These are phyloP conservation scores for Chromis chromis DNA, from an alignment of 2,797 vertebrate species.

Conservation along the genomic window DNA sequence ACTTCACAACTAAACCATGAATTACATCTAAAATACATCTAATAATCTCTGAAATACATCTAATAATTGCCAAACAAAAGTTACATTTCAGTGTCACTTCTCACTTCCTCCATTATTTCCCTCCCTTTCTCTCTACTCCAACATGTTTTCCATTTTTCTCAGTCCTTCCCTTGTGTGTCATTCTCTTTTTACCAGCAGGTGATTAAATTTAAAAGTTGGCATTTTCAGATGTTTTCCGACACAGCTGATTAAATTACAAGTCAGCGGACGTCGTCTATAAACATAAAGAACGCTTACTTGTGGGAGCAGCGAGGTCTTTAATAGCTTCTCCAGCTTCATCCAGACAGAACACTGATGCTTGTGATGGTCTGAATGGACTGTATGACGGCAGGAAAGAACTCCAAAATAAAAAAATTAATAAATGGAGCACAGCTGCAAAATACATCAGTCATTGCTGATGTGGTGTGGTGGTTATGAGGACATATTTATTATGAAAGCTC, in stretches of 20 bases:
- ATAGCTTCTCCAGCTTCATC: background rate
- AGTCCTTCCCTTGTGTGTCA: background rate
- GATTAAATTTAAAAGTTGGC: background rate
- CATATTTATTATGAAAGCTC: slow-evolving; percentile 36
- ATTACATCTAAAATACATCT: slow-evolving; percentile 17
- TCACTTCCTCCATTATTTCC: background rate
- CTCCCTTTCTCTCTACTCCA: background rate
- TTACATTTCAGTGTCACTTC: too few species aligned
- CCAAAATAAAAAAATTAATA: background rate
- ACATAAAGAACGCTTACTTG: background rate
- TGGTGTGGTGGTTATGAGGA: background rate
- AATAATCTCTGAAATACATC: slow-evolving; percentile 9
- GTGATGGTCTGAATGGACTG: background rate
- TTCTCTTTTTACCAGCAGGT: background rate
- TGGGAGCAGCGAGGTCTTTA: background rate
- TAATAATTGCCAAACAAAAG: slow-evolving; percentile 12
- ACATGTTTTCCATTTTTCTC: slow-evolving; percentile 2
- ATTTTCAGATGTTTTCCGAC: background rate
- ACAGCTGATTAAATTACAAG: background rate
- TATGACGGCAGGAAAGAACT: slow-evolving; percentile 1
- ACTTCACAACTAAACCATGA: background rate
- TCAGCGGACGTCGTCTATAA: background rate
- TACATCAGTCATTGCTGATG: slow-evolving; percentile 29
- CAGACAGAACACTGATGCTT: background rate
- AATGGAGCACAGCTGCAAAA: slow-evolving; percentile 17